Percentiles rank a stretch among this genome's conserved stretches.
Conservation (phyloP, 1,140 invertebrate species). For the Palaemon carinicauda region DNA sequence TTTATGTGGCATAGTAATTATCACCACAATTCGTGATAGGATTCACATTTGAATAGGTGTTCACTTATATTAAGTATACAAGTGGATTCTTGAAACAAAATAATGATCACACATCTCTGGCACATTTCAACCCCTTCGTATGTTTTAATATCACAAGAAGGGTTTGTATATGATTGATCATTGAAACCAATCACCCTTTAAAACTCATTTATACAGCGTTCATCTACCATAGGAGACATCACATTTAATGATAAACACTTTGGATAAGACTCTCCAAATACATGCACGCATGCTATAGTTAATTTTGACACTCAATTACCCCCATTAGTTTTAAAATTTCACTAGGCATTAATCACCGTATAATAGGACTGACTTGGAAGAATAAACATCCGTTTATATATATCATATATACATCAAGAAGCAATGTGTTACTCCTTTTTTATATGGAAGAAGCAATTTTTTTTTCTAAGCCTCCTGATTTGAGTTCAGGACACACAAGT, state of each 20-base stretch:
- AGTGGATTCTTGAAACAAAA: background rate
- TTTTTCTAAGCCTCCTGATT: background rate
- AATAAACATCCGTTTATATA: too few species aligned
- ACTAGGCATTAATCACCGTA: too few species aligned
- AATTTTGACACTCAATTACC: background rate
- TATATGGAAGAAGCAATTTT: background rate
- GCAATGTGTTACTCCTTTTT: too few species aligned
- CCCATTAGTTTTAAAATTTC: background rate
- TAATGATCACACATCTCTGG: background rate
- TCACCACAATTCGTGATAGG: too few species aligned
- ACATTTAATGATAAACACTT: background rate
- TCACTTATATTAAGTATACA: background rate
- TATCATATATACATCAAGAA: too few species aligned
- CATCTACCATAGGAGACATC: constrained; percentile 33
- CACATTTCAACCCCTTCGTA: background rate
- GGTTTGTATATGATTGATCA: background rate
- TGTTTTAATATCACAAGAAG: background rate
- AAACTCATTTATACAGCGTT: background rate
- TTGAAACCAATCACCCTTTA: background rate
- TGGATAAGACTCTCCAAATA: background rate
- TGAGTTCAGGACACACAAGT: background rate
- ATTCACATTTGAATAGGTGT: too few species aligned
- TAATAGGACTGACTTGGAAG: too few species aligned
- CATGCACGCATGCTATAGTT: background rate
- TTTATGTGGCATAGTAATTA: too few species aligned